Base-by-base conservation (phyloP, 53 echinoderm and acorn worm genomes). In the Mesocentrotus franciscanus region DNA sequence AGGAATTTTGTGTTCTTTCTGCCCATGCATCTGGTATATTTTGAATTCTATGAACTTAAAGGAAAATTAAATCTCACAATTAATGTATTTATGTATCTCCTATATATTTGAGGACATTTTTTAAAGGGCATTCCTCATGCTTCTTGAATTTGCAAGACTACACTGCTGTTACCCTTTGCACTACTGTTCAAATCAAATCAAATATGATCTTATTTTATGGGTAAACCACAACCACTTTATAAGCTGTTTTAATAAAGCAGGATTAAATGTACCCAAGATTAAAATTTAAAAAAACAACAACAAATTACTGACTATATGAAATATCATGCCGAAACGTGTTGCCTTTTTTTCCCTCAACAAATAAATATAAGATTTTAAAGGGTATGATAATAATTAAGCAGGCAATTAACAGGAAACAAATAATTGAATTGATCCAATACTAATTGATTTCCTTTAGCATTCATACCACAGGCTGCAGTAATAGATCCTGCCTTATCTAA, bases 381-480 rank as follows among this genome's bases (percentile, higher is more conserved):
- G 27, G 56, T 87, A 14, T n/a, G 87, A 58, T 56, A 56, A 91
- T 91, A 66, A 64, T 66, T 34, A 35, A 91, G 22, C 91, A 64
- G 64, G 66, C 91, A 91, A 64, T 66, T 56, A 36, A 56, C 72
- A 92, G 92, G 92, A 92, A 92, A 92, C 74, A 92, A 92, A 71
- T 75, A 72, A 72, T 72, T 71, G 71, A 71, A 92, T 92, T 74
- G 74, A 92, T 92, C 92, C 92, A 92, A 56, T 55, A 92, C 92
- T 92, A 92, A 92, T 92, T 92, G 92, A 92, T 92, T 92, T 92
- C 92, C 92, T 92, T 92, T 56, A 71, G 92, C 92, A 27, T 70
- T 74, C 92, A 75, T 74, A 26, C 57, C 55, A 74, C 74, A 72
- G 92, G 29, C 92, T 92, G 29, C 14, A 56, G 74, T 18, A 91